phyloP scores from a whole-genome alignment of 2,113 vertebrate genomes.

The Oncorhynchus tshawytscha region DNA sequence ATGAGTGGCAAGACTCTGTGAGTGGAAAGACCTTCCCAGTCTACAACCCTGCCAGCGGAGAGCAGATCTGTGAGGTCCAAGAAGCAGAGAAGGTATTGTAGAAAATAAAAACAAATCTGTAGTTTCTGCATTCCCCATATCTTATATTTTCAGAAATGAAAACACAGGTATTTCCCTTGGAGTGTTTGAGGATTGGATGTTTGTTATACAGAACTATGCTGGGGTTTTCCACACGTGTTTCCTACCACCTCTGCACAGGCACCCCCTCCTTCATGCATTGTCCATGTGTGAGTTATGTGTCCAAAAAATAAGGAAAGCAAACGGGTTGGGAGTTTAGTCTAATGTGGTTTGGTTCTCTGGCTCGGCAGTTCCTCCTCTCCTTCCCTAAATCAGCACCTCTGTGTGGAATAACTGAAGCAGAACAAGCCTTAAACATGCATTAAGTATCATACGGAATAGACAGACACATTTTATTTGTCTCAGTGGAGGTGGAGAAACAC shows the following conservation, averaged over 20 bases:
- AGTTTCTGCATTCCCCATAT: neutral
- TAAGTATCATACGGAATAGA: conserved; percentile 16
- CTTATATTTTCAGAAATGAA: neutral
- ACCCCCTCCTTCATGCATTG: conserved; percentile 12
- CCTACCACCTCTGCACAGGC: conserved; percentile 11
- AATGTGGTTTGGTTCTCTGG: conserved; percentile 24
- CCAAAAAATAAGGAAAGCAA: conserved; percentile 35
- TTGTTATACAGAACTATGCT: neutral
- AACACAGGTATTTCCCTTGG: neutral
- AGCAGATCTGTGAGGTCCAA: conserved; percentile 95
- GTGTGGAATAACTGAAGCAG: conserved; percentile 22
- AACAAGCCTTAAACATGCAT: conserved; percentile 10
- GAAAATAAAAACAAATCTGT: neutral
- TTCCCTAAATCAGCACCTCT: conserved; percentile 22
- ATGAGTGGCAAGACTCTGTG: conserved; percentile 96
- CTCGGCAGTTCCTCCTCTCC: neutral
- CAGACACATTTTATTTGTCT: conserved; percentile 31
- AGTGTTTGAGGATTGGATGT: neutral
- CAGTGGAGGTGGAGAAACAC: conserved; percentile 25
- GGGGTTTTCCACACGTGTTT: conserved; percentile 13
- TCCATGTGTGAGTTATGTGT: conserved; percentile 31
- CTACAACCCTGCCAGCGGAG: conserved; percentile 90
- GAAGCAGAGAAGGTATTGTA: conserved; percentile 93
- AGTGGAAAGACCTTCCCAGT: conserved; percentile 89
- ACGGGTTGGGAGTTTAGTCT: conserved; percentile 30